Conservation (phyloP, 2,888 invertebrate species). For the Rhimphoctona megacephalus region DNA sequence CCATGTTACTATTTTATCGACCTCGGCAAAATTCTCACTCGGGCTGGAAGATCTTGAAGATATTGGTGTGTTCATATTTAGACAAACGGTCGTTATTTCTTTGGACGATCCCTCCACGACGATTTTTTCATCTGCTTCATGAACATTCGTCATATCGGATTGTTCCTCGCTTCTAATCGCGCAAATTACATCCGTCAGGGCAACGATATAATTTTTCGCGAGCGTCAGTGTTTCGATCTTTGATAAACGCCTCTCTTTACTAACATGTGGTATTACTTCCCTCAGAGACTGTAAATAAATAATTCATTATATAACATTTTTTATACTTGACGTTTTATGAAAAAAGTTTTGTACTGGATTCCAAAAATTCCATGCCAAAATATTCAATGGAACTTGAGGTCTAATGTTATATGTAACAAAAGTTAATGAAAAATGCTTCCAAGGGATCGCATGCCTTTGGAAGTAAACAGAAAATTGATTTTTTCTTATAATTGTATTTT, state of each 20-base stretch:
- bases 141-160: slow-evolving; percentile 36
- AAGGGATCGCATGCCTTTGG: too few relatives aligned
- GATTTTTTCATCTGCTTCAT: slow-evolving; percentile 61
- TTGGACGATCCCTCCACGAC: slow-evolving; percentile 56
- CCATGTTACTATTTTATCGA: slow-evolving; percentile 69
- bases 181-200: slow-evolving; percentile 94
- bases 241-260: slow-evolving; percentile 93
- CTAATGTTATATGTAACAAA: not conserved
- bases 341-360: not conserved
- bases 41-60: slow-evolving; percentile 79
- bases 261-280: slow-evolving; percentile 94
- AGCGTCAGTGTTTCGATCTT: slow-evolving; percentile 95
- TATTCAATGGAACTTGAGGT: not conserved
- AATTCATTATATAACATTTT: not conserved
- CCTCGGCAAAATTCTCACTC: slow-evolving; percentile 67
- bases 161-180: slow-evolving; percentile 88
- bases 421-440: not conserved
- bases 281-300: slow-evolving; percentile 89
- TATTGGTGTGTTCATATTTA: slow-evolving; percentile 76
- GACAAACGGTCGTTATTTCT: slow-evolving; percentile 70
- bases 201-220: slow-evolving; percentile 96
- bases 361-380: not conserved
- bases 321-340: not conserved
- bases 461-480: too few relatives aligned
- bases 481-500: too few relatives aligned